These are phyloP conservation scores for Neelides sp. DNA, from an alignment of 1,140 invertebrate genomes.

Conservation along the genomic window DNA sequence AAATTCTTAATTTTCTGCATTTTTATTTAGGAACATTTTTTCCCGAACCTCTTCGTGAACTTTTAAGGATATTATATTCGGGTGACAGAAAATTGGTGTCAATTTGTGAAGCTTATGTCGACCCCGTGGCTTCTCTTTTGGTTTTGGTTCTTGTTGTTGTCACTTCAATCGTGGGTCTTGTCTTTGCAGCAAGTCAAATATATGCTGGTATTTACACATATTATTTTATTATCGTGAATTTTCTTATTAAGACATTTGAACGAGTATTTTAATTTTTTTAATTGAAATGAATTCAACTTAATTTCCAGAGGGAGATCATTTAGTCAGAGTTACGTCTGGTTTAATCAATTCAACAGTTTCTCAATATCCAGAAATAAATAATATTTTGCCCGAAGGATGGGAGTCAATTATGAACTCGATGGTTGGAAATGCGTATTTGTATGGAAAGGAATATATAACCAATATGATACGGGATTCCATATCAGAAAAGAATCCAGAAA, in stretches of 20 bases:
- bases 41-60: slow-evolving; percentile 14
- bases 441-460: slow-evolving; percentile 72
- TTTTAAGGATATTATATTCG: slow-evolving; percentile 28
- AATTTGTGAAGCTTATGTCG: slow-evolving; percentile 47
- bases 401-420: slow-evolving; percentile 70
- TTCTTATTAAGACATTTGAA: slow-evolving; percentile 33
- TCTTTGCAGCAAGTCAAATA: slow-evolving; percentile 51
- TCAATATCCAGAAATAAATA: slow-evolving; percentile 67
- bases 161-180: slow-evolving; percentile 39
- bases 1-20: neutral
- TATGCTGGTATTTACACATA: slow-evolving; percentile 18
- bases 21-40: slow-evolving; percentile 7
- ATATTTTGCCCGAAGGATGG: slow-evolving; percentile 56
- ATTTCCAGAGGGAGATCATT: slow-evolving; percentile 88
- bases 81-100: slow-evolving; percentile 45
- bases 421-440: slow-evolving; percentile 72
- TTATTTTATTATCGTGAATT: slow-evolving; percentile 13
- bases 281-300: slow-evolving; percentile 63
- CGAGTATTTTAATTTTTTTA: slow-evolving; percentile 34
- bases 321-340: slow-evolving; percentile 75
- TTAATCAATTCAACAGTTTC: slow-evolving; percentile 79
- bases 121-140: slow-evolving; percentile 46
- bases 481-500: slow-evolving; percentile 63
- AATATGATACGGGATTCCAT: slow-evolving; percentile 62
- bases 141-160: slow-evolving; percentile 45